Conservation (phyloP, 2,113 vertebrate species). For the Amblyopsis rosae region DNA sequence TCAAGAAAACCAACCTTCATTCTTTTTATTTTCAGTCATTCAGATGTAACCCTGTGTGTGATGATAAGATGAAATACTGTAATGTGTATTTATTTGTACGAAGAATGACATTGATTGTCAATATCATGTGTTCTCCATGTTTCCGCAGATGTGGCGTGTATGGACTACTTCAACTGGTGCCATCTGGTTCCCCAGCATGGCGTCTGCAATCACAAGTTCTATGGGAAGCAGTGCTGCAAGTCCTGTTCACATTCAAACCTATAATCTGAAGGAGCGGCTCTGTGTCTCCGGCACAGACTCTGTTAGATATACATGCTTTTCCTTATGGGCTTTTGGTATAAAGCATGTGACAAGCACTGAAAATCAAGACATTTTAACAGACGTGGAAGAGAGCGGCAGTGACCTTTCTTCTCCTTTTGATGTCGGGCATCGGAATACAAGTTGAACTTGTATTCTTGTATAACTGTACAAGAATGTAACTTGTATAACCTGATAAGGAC, state of each 20-base stretch:
- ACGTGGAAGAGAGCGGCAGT: constrained; percentile 38
- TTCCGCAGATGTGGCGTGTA: constrained; percentile 58
- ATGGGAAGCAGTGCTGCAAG: constrained; percentile 84
- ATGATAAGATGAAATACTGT: too few relatives aligned
- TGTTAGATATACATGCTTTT: constrained; percentile 39
- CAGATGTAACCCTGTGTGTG: too few relatives aligned
- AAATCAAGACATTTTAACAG: constrained; percentile 44
- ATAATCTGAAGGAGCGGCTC: constrained; percentile 56
- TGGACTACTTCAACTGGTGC: constrained; percentile 83
- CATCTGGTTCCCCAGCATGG: constrained; percentile 83
- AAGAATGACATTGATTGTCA: too few relatives aligned
- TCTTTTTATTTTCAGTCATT: too few relatives aligned
- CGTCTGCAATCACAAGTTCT: constrained; percentile 84
- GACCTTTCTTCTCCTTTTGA: constrained; percentile 47
- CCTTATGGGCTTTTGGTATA: constrained; percentile 29
- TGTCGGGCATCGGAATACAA: constrained; percentile 68
- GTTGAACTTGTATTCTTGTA: constrained; percentile 39
- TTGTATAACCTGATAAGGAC: constrained; percentile 4
- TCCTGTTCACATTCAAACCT: constrained; percentile 84
- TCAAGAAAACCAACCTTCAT: constrained; percentile 31
- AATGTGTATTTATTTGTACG: too few relatives aligned
- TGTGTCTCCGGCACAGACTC: constrained; percentile 35
- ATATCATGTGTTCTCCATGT: not conserved
- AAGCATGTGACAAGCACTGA: constrained; percentile 55
- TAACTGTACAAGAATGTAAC: constrained; percentile 46